Conservation (phyloP, 2,113 vertebrate species). For the Podarcis raffonei region DNA sequence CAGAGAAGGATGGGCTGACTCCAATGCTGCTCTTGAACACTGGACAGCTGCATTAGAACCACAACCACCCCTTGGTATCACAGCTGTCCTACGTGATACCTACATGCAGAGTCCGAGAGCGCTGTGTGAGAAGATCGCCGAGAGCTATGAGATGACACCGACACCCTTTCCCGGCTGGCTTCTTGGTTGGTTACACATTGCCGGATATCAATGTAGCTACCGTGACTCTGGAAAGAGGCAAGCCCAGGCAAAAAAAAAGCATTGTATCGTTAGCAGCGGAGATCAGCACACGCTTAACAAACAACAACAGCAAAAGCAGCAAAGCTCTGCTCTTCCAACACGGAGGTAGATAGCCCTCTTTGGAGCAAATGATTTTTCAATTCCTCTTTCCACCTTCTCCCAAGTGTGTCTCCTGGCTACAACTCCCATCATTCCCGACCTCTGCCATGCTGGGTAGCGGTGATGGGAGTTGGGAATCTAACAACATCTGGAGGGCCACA, state of each 20-base stretch:
- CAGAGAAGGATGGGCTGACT: background rate
- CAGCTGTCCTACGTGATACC: conserved; percentile 30
- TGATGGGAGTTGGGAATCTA: no score
- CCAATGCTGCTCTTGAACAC: background rate
- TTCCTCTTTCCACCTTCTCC: background rate
- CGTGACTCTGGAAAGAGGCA: conserved; percentile 71
- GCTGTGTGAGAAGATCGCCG: conserved; percentile 79
- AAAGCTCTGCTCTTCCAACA: background rate
- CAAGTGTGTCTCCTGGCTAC: background rate
- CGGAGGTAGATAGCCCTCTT: background rate
- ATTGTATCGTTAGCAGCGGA: fast-evolving
- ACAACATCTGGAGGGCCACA: no score
- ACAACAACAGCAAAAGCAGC: background rate
- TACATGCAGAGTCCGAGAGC: conserved; percentile 81
- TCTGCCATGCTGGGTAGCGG: no score
- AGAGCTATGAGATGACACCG: conserved; percentile 81
- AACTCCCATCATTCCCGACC: background rate
- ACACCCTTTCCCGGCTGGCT: conserved; percentile 73
- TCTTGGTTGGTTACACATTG: conserved; percentile 67
- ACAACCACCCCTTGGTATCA: fast-evolving
- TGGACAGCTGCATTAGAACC: background rate
- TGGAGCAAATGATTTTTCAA: background rate
- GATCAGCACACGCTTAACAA: background rate
- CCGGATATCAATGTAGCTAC: conserved; percentile 76
- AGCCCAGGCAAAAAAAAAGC: background rate